These are phyloP conservation scores for Calameuta filiformis DNA, from an alignment of 2,888 invertebrate genomes.

Conservation along the genomic window DNA sequence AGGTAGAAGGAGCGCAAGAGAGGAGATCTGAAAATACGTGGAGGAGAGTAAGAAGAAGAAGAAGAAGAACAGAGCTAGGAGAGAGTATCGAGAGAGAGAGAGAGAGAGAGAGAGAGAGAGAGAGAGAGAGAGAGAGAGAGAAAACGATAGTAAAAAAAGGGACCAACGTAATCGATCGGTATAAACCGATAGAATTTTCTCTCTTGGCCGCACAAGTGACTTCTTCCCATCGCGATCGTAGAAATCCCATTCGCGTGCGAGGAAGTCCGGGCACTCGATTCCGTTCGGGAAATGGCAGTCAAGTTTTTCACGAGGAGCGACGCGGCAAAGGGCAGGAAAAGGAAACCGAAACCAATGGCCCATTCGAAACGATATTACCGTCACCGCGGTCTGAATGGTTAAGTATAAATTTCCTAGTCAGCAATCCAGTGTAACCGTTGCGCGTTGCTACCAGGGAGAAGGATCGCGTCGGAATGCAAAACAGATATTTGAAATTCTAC, in stretches of 20 bases:
- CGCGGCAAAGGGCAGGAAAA: neutral
- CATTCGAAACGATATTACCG: constrained; percentile 44
- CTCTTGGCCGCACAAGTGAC: too few species aligned
- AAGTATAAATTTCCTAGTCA: constrained; percentile 52
- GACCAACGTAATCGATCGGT: neutral
- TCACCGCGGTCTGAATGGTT: constrained; percentile 40
- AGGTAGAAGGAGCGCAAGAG: neutral
- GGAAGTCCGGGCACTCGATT: neutral
- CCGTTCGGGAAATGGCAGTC: neutral
- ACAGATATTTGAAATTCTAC: constrained; percentile 57
- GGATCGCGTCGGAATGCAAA: constrained; percentile 50
- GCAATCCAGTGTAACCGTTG: constrained; percentile 44
- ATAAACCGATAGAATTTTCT: neutral
- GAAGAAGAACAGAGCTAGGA: too few species aligned
- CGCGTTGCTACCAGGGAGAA: constrained; percentile 28
- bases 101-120: too few species aligned
- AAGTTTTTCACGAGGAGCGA: neutral
- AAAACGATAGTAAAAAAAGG: neutral
- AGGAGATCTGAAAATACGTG: neutral
- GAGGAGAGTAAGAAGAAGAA: neutral
- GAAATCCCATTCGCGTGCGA: neutral
- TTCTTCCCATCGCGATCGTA: neutral
- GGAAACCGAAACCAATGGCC: constrained; percentile 28
- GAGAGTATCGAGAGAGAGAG: neutral
- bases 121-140: too few species aligned